Evolutionary conservation across 2,797 vertebrate genomes (phyloP), one percentile per base, ranked within the genome.

Genomic region (Parotocinclus haroldoi): DNA sequence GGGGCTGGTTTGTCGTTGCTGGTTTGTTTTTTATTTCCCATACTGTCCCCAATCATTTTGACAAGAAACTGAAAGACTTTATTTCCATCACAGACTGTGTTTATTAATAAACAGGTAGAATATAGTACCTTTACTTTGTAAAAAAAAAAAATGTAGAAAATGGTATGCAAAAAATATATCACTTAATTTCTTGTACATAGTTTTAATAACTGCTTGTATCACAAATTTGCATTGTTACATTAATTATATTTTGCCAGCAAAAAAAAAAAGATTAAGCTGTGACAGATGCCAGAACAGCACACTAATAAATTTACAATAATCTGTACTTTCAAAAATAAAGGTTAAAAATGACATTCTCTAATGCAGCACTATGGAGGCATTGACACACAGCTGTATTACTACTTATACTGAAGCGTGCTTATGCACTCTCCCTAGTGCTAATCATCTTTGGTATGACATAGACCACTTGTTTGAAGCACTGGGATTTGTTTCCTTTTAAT

Each of bases 201-300:
- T 58, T 68, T 74, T 84, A 90, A 87, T 89, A 89, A 86, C 88
- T 81, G 83, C 87, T 88, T 85, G 82, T 85, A 81, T 83, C 76
- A 86, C 85, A 86, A 82, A 80, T 85, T 76, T 76, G 78, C 45
- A 66, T 85, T 85, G 81, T 87, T 88, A 87, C 85, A 82, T 72
- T 86, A 87, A 87, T 89, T 85, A 82, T 89, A 85, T 89, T 92
- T 91, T 89, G 91, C 90, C 91, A 91, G 90, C 89, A 92, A 91
- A 92, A 66, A 89, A 91, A 18, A 49, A 74, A 71, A 27, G 27
- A 27, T 27, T 27, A 27, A 80, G 85, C 75, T 75, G 81, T 87
- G 86, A 89, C 80, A 84, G 78, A 82, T 85, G 83, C 63, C 79
- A 87, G 85, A 79, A 78, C 78, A 78, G 75, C 82, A 83, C 66